Base-by-base conservation (phyloP, 2,113 vertebrate species). In the Pyxicephalus adspersus region DNA sequence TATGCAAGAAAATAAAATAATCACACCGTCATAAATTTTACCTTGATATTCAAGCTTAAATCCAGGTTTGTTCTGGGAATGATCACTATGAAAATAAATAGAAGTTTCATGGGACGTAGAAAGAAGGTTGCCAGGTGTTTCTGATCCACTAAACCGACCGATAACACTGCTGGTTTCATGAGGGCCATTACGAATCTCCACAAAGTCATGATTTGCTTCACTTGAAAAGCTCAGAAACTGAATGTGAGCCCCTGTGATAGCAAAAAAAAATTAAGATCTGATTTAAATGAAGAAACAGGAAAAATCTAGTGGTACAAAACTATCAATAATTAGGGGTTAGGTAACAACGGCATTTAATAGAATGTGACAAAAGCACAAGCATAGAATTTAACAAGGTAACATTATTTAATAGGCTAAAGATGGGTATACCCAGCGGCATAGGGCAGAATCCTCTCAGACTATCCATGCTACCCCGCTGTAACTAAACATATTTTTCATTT, bases 161-260 rank as follows among this genome's bases (percentile, higher is more conserved):
- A 98, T 96, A 86, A 99, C 92, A 0, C 90, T 83, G 64, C 97
- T 99, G 28, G 96, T 98, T 78, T 99, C 98, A 0, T 96, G 91
- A 0, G 97, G 98, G 4, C 97, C 98, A 0, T 98, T 99, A 25
- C 97, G 92, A 84, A 99, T 95, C 86, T 99, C 98, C 0, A 98
- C 91, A 51, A 96, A 99, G 90, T 99, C 98, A 0, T 99, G 97
- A 90, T 98, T 99, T 0, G 97, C 96, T 85, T 99, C 97, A 0
- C 96, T 98, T 87, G 97, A 98, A 90, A 98, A 99, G 90, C 98
- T 99, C 7, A 98, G 89, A 88, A 99, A 99, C 85, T 98, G 96
- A 84, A 99, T 81, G 86, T 99, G 96, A 80, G 97, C 96, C 76
- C 98, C 98, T 99, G 85, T 61, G 83, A 31, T 29, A 34, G 31